A percentile compares a stretch with the other conserved stretches of the same genome.
phyloP scores from a whole-genome alignment of 2,888 invertebrate genomes.

The Chalcosyrphus nemorum region DNA sequence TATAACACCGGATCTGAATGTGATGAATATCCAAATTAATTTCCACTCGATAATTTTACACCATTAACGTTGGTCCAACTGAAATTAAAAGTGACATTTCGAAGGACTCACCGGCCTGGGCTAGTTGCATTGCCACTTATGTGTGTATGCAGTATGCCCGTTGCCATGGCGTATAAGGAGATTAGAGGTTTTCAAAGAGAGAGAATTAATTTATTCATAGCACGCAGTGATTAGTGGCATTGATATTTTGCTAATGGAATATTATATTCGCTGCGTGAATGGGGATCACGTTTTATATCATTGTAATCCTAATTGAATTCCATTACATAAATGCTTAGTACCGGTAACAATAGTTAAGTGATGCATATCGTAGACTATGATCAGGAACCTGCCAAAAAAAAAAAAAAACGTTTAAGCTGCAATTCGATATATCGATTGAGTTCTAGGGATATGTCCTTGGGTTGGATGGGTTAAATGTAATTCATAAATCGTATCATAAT shows the following conservation, averaged over 20 bases:
- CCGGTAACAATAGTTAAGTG: background rate
- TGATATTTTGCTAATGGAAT: constrained; percentile 71
- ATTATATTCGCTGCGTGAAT: constrained; percentile 59
- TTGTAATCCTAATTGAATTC: constrained; percentile 72
- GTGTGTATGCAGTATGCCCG: too few relatives aligned
- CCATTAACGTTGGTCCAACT: constrained; percentile 36
- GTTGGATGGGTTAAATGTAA: too few relatives aligned
- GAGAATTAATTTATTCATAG: constrained; percentile 64
- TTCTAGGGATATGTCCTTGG: too few relatives aligned
- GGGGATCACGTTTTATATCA: constrained; percentile 55
- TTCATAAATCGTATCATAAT: too few relatives aligned
- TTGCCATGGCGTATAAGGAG: constrained; percentile 41
- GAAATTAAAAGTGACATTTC: constrained; percentile 68
- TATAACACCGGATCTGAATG: constrained; percentile 57
- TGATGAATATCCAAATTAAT: constrained; percentile 68
- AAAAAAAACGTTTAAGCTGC: background rate
- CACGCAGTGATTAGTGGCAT: constrained; percentile 68
- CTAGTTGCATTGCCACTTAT: background rate
- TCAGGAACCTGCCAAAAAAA: background rate
- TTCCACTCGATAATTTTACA: constrained; percentile 70
- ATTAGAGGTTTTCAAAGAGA: constrained; percentile 53
- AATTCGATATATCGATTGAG: background rate
- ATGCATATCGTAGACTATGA: background rate
- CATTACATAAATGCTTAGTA: constrained; percentile 53
- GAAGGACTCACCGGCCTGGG: constrained; percentile 14